These are phyloP conservation scores for Drosophila affinis DNA, from an alignment of 2,888 invertebrate species.

Conservation along the genomic window DNA sequence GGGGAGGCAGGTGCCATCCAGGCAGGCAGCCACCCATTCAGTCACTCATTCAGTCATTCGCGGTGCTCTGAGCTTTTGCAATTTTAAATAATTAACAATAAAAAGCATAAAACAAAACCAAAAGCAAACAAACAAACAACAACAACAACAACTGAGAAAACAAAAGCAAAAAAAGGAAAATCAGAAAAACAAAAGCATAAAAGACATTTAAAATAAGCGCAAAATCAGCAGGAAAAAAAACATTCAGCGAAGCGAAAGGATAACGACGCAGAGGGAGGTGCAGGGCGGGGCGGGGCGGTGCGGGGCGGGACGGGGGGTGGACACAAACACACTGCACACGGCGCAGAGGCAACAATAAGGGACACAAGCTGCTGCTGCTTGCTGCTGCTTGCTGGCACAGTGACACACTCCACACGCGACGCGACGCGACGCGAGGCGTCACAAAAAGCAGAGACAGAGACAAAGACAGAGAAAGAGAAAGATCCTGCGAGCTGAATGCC, in stretches of 20 bases:
- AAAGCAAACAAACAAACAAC: slow-evolving; percentile 34
- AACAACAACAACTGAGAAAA: slow-evolving; percentile 21
- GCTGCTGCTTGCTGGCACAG: slow-evolving; percentile 50
- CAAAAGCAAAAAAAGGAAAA: slow-evolving; percentile 17
- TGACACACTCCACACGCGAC: slow-evolving; percentile 57
- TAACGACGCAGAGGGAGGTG: slow-evolving; percentile 34
- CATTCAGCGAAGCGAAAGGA: slow-evolving; percentile 64
- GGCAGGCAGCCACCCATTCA: slow-evolving; percentile 9
- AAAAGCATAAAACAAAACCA: slow-evolving; percentile 39
- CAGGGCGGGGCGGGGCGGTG: slow-evolving; percentile 4
- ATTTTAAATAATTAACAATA: slow-evolving; percentile 61
- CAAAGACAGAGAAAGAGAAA: not conserved
- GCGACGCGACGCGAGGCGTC: slow-evolving; percentile 22
- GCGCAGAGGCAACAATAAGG: slow-evolving; percentile 51
- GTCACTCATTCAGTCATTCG: not conserved
- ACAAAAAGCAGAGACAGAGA: slow-evolving; percentile 32
- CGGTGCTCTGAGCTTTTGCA: slow-evolving; percentile 36
- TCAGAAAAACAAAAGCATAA: slow-evolving; percentile 44
- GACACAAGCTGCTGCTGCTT: slow-evolving; percentile 44
- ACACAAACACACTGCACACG: slow-evolving; percentile 1
- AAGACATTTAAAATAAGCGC: slow-evolving; percentile 66
- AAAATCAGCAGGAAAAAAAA: slow-evolving; percentile 72
- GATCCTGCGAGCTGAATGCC: not conserved
- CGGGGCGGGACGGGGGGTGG: not conserved
- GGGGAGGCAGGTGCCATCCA: not conserved